phyloP scores from a whole-genome alignment of 1,140 invertebrate genomes.

The Pogonomyrmex barbatus region DNA sequence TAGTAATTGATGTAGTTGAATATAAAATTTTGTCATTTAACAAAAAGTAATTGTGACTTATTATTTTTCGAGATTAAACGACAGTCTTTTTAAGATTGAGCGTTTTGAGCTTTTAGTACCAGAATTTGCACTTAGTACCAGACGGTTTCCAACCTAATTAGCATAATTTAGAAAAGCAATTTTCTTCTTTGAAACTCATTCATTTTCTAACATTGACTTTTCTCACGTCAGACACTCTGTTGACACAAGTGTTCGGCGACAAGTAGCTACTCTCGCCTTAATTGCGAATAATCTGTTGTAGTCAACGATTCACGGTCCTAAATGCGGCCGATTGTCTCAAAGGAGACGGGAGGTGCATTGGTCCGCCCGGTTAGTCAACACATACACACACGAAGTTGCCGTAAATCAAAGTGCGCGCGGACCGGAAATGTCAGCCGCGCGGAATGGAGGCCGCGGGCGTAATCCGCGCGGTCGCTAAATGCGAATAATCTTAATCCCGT shows the following conservation, averaged over 20 bases:
- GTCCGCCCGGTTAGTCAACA: neutral
- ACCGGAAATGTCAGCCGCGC: slow-evolving; percentile 10
- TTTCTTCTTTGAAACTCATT: neutral
- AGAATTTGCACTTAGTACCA: neutral
- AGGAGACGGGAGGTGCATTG: slow-evolving; percentile 21
- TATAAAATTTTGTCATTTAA: neutral
- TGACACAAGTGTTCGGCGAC: neutral
- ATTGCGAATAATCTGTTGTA: slow-evolving; percentile 2
- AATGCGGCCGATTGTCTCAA: slow-evolving; percentile 47
- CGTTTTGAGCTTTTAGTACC: neutral
- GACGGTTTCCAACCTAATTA: neutral
- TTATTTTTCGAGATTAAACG: neutral
- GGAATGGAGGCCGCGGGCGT: slow-evolving; percentile 16
- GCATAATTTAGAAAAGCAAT: neutral
- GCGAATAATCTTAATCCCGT: slow-evolving; percentile 14
- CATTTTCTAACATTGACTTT: neutral
- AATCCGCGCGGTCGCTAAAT: slow-evolving; percentile 1
- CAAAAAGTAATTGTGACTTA: neutral
- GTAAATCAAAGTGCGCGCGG: slow-evolving; percentile 34
- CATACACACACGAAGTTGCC: neutral
- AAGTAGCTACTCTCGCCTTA: neutral
- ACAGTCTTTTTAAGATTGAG: neutral
- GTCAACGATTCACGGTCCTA: slow-evolving; percentile 3
- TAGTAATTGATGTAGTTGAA: neutral
- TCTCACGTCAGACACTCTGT: neutral